phyloP scores from a whole-genome alignment of 2,113 vertebrate species.

The Crotalus horridus region DNA sequence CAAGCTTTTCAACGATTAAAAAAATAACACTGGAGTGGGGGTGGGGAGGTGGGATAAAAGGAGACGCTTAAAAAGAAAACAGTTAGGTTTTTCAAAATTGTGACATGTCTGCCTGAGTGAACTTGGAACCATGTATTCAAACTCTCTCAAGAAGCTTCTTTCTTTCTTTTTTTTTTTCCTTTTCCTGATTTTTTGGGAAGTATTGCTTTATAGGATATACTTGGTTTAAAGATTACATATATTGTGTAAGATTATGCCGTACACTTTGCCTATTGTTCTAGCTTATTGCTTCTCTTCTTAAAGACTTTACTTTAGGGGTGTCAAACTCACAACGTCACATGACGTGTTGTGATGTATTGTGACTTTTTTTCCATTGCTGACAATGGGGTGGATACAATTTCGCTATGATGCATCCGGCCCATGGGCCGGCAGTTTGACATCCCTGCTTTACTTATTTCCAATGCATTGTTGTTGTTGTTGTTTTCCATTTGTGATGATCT shows the following conservation, averaged over 20 bases:
- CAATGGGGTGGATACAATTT: no score
- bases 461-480: background rate
- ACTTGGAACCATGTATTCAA: background rate
- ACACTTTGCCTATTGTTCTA: background rate
- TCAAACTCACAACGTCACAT: no score
- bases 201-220: background rate
- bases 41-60: background rate
- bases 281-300: background rate
- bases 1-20: background rate
- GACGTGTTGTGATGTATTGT: no score
- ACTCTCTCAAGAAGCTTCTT: background rate
- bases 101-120: background rate
- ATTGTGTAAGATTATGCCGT: background rate
- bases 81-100: background rate
- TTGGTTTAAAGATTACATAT: background rate
- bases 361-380: no score
- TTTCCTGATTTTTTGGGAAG: background rate
- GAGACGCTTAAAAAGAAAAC: background rate
- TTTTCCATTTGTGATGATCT: background rate
- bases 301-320: background rate
- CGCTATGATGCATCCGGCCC: no score
- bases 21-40: background rate
- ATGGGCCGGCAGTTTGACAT: no score
- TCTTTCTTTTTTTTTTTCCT: background rate
- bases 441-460: background rate